Base-by-base conservation (phyloP, 1,140 invertebrate species). In the Sinella curviseta region DNA sequence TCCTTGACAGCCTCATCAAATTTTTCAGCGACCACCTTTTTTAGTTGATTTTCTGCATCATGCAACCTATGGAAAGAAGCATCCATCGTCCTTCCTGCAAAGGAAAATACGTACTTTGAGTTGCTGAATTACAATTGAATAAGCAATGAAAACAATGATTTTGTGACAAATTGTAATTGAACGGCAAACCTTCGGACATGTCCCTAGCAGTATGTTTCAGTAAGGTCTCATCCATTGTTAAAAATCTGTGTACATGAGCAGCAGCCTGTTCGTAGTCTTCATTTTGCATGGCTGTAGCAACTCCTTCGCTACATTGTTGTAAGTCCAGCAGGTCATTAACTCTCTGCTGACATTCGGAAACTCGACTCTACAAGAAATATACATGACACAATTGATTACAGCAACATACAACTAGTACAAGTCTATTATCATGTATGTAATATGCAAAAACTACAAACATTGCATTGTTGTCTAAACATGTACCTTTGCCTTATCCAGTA, bases 301-400 rank as follows among this genome's bases (percentile, higher is more conserved):
- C 97, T 65, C 97, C 97, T 87, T 98, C 94, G 80, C 95, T 97
- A 86, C 97, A 99, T 67, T 96, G 90, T 86, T 98, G 95, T 28
- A 99, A 89, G 87, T 99, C 98, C 78, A 99, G 91, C 28, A 99
- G 90, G 87, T 99, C 98, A 86, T 97, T 95, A 0, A 99, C 97
- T 81, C 97, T 89, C 84, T 95, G 93, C 85, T 99, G 95, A 86
- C 96, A 98, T 84, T 97, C 95, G 24, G 94, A 94, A 0, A 99
- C 98, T 83, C 95, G 90, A 82, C 92, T 95, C 95, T 97, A 83
- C 28, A 78, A 78, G 26, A 79, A 17, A n/a, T n/a, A n/a, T n/a
- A n/a, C n/a, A n/a, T n/a, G n/a, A n/a, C n/a, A n/a, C n/a, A n/a
- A n/a, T n/a, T n/a, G n/a, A n/a, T n/a, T n/a, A n/a, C n/a, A n/a